Evolutionary conservation across 2,888 invertebrate genomes (phyloP), one percentile per base, ranked within the genome.

Genomic region (Adelphocoris suturalis): DNA sequence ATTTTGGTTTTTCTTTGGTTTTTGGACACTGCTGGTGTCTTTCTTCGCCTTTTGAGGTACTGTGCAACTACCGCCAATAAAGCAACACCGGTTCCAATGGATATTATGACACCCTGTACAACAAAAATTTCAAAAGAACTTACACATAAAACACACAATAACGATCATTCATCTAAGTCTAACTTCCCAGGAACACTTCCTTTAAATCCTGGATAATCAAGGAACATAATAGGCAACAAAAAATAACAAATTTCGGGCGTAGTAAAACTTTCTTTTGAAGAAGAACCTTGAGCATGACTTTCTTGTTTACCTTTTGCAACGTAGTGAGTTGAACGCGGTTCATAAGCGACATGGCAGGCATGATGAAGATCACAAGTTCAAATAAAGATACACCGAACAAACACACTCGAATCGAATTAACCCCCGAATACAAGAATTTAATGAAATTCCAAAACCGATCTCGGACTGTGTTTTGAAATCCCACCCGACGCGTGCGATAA

Each of bases 31-130:
- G 89, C 86, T 52, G 91, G 75, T 19, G 90, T 89, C 78, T 89
- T 95, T 92, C 96, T 95, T 90, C 96, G 94, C 89, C 97, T 95
- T 82, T 97, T 95, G 92, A 97, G 94, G 93, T 97, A 97, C 92
- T 96, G 95, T 75, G 98, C 97, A 48, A 98, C 93, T 13, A 97
- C 95, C 61, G 97, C 97, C 75, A 98, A 95, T n/a, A 98, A 94
- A 12, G 97, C 95, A 27, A 97, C 96, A 92, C 98, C 97, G 61
- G 97, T 95, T 85, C 96, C 95, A 91, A 97, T 94, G 91, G 97
- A 96, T 93, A 96, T 95, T 92, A 96, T 94, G 90, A 96, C 95
- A 90, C 97, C 95, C 96, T 97, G 92, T 52, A 37, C 37, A 93
- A 93, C 89, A 91, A 85, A 52, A 82, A 48, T n/a, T 5, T 46